Percentiles rank a stretch among this genome's conserved stretches.
Conservation (phyloP, 2,888 invertebrate species). For the Polyommatus iphigenia region DNA sequence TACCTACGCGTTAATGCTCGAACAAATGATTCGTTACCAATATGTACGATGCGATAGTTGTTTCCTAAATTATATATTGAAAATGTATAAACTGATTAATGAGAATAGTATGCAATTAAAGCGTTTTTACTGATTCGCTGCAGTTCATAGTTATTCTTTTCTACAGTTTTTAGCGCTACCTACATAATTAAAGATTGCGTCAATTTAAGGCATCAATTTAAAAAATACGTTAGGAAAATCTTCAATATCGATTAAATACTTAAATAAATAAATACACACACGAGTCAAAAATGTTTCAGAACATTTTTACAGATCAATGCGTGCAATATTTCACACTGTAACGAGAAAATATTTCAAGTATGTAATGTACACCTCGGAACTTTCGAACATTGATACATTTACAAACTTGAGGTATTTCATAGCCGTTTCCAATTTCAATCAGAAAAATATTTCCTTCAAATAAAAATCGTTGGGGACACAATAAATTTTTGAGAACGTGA, state of each 20-base stretch:
- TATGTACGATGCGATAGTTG: not conserved
- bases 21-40: not conserved
- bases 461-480: not conserved
- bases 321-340: slow-evolving; percentile 17
- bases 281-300: not conserved
- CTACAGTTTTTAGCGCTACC: too few relatives aligned
- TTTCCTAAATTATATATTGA: not conserved
- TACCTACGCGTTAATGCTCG: not conserved
- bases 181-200: too few relatives aligned
- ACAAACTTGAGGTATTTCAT: slow-evolving; percentile 28
- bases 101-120: too few relatives aligned
- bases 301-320: slow-evolving; percentile 11
- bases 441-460: slow-evolving; percentile 14
- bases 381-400: slow-evolving; percentile 29
- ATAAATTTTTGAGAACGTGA: slow-evolving; percentile 2
- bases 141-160: too few relatives aligned
- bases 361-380: not conserved
- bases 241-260: too few relatives aligned
- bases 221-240: too few relatives aligned
- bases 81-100: too few relatives aligned
- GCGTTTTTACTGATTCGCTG: too few relatives aligned
- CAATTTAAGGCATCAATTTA: too few relatives aligned
- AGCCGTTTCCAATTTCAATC: slow-evolving; percentile 27
- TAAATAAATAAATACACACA: not conserved
- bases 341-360: slow-evolving; percentile 27